Evolutionary conservation across 2,797 vertebrate species (phyloP), one percentile per base, ranked within the genome.

Genomic region (Takifugu rubripes): DNA sequence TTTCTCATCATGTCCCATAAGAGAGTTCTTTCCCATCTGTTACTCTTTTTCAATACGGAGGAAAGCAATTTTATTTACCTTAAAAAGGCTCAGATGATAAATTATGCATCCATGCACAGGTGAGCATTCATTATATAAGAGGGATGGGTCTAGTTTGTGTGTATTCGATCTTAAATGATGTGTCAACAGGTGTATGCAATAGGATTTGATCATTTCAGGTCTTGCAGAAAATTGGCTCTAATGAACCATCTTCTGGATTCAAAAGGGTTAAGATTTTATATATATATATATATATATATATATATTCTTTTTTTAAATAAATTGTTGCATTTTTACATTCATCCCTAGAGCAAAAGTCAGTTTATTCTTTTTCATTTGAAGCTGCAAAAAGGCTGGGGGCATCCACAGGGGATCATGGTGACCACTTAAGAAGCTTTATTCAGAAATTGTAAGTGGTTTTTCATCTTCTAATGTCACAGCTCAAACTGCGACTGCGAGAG

Each of bases 1-100:
- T 16, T 46, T 21, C 61, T 43, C 31, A 59, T 51, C 56, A 61
- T 44, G 49, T 56, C 36, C 48, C 55, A 49, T n/a, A 52, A n/a
- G 46, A 54, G 46, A 40, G 25, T 50, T 29, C 21, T 51, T n/a
- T 43, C 66, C 56, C 49, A 59, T 67, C 49, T 25, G 53, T 78
- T 48, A 51, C 55, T 52, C 48, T 52, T 49, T 77, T 42, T 29
- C 58, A 62, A 25, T 42, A 52, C 1, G 49, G 25, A 5, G 3
- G 8, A 29, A 36, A 9, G 25, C 21, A 42, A 8, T 40, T 48
- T 57, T 54, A 1, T 33, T 47, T 48, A 5, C 40, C 12, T 5
- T 53, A 21, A 10, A 25, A 26, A 54, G 42, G 5, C 51, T 61
- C 27, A 61, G 50, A 64, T 31, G 27, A 63, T 2, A 25, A 26